Evolutionary conservation across 2,888 invertebrate genomes (phyloP).

Genomic region (Eupithecia abbreviata): DNA sequence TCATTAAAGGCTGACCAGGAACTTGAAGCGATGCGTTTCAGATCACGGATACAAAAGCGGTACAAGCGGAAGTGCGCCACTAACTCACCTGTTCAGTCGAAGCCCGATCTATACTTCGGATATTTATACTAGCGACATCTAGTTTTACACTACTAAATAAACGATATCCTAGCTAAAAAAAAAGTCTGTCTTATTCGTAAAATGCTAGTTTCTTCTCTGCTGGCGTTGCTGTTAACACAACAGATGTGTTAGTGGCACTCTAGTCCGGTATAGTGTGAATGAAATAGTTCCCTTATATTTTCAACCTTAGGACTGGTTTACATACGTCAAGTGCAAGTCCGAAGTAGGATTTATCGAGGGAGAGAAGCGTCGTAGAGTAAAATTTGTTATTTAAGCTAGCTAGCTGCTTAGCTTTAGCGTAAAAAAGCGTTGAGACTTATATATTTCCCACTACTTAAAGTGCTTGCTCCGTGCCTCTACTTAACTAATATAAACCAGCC

Average conservation of each 20-base stretch:
- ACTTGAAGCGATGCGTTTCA: slow-evolving; percentile 36
- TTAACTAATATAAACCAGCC: neutral
- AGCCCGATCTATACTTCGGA: neutral
- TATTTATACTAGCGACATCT: neutral
- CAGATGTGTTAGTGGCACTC: neutral
- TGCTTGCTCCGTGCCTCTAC: neutral
- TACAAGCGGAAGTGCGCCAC: slow-evolving; percentile 8
- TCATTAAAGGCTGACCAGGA: slow-evolving; percentile 70
- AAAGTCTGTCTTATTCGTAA: neutral
- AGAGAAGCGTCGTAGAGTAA: neutral
- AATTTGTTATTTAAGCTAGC: neutral
- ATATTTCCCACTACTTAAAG: neutral
- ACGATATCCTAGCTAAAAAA: neutral
- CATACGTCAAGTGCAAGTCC: neutral
- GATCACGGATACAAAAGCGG: slow-evolving; percentile 31
- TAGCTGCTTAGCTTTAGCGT: neutral
- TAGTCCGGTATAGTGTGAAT: neutral
- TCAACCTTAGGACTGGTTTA: neutral
- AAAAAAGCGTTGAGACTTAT: neutral
- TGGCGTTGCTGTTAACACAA: neutral
- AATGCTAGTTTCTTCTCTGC: neutral
- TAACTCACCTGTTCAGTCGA: slow-evolving; percentile 1
- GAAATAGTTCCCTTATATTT: neutral
- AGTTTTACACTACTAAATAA: neutral
- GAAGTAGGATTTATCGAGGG: neutral